phyloP scores from a whole-genome alignment of 2,888 invertebrate species.

The Ophion ventricosus region DNA sequence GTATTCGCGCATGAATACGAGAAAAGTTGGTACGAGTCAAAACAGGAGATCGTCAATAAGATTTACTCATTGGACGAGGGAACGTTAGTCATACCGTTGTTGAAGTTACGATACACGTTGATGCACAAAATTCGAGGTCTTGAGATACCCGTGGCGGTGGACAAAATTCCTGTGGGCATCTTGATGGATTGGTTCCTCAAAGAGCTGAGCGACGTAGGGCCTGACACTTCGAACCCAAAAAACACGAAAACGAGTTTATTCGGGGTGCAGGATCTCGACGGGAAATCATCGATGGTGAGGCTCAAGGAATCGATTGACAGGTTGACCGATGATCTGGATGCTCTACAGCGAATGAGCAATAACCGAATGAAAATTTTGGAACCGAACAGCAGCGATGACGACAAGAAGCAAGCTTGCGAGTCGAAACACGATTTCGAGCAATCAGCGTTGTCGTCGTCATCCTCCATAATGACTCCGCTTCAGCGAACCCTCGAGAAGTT shows the following conservation, averaged over 20 bases:
- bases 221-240: constrained; percentile 10
- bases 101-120: constrained; percentile 70
- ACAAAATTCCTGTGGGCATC: constrained; percentile 59
- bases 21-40: constrained; percentile 75
- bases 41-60: constrained; percentile 75
- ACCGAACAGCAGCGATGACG: not conserved
- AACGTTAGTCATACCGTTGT: constrained; percentile 70
- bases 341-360: not conserved
- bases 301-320: not conserved
- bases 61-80: constrained; percentile 72
- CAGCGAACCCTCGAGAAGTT: not conserved
- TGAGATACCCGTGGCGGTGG: constrained; percentile 46
- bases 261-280: not conserved
- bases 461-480: not conserved
- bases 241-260: not conserved
- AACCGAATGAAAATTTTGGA: not conserved
- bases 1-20: constrained; percentile 67
- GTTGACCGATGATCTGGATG: not conserved
- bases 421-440: not conserved
- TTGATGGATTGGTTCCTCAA: constrained; percentile 77
- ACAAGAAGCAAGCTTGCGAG: not conserved
- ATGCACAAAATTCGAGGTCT: constrained; percentile 71
- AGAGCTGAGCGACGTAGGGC: constrained; percentile 67
- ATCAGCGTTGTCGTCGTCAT: not conserved
- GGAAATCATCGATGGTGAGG: not conserved